Evolutionary conservation across 64 coral and sea anemone genomes (phyloP), one percentile per base, ranked within the genome.

Genomic region (Pocillopora verrucosa): DNA sequence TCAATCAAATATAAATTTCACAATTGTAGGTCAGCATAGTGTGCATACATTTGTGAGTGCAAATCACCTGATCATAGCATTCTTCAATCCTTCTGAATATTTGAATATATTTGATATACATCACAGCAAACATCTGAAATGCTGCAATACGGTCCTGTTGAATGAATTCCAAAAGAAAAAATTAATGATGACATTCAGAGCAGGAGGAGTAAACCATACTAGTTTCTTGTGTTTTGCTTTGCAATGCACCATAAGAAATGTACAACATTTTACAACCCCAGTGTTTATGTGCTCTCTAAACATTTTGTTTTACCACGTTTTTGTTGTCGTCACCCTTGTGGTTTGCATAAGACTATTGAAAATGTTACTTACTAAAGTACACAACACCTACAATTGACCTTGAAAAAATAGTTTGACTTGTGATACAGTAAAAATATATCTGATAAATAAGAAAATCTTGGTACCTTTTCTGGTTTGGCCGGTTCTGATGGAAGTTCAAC

Each of bases 41-140:
- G 20, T 30, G 67, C 22, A 70, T 4, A 51, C 41, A 70, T 70
- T n/a, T 70, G 67, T 70, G 67, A 11, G 25, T 30, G 20, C 11
- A 34, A 83, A 34, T 51, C 14, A 99, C 97, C 91, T 99, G 97
- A 86, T 99, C 97, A 87, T 99, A 99, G 45, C 97, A 99, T 93
- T 99, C 97, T 80, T 99, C 97, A 37, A 99, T 95, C 58, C 76
- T 95, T 72, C 97, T 89, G 87, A 99, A 99, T 83, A 99, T 99
- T 41, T 99, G 97, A 36, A 99, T 99, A 35, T 99, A 99, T 56
- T 99, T 99, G 35, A 95, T 95, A 24, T 99, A 99, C 60, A 95
- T 94, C 1, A 99, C 97, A 87, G 97, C 97, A 99, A 99, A 95
- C 91, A 95, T 92, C 36, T 99, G 97, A 61, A 99, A 99, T 35